These are phyloP conservation scores for Phycodurus eques DNA, from an alignment of 2,113 vertebrate genomes.

Conservation along the genomic window DNA sequence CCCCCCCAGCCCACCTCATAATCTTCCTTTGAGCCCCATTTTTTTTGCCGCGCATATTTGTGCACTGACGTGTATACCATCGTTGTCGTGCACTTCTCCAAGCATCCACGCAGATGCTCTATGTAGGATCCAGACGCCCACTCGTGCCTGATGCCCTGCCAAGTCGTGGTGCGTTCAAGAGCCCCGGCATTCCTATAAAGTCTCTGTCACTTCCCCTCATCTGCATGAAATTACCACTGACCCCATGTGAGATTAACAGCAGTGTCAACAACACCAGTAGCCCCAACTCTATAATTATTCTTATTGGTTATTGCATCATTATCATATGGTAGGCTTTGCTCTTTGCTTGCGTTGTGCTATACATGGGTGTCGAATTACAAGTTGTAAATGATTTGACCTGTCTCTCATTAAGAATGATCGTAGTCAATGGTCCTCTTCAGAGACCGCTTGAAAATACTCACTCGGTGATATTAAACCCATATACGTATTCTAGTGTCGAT, in stretches of 20 bases:
- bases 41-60: slow-evolving; percentile 43
- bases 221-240: slow-evolving; percentile 21
- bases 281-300: background rate
- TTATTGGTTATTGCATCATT: background rate
- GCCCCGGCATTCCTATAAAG: slow-evolving; percentile 64
- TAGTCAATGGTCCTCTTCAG: background rate
- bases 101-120: slow-evolving; percentile 46
- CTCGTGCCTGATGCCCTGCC: slow-evolving; percentile 42
- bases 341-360: background rate
- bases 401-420: background rate
- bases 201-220: slow-evolving; percentile 62
- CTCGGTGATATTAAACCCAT: too few species aligned
- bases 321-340: background rate
- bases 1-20: slow-evolving; percentile 6
- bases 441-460: background rate
- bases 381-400: background rate
- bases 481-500: too few species aligned
- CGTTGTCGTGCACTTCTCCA: slow-evolving; percentile 19
- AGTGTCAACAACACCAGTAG: background rate
- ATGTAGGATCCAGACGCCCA: slow-evolving; percentile 51
- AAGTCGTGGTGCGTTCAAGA: slow-evolving; percentile 44
- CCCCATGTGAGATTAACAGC: background rate
- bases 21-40: slow-evolving; percentile 10
- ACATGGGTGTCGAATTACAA: background rate
- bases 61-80: slow-evolving; percentile 41